phyloP scores from a whole-genome alignment of 1,140 invertebrate genomes.

The Brevipalpus yothersi region DNA sequence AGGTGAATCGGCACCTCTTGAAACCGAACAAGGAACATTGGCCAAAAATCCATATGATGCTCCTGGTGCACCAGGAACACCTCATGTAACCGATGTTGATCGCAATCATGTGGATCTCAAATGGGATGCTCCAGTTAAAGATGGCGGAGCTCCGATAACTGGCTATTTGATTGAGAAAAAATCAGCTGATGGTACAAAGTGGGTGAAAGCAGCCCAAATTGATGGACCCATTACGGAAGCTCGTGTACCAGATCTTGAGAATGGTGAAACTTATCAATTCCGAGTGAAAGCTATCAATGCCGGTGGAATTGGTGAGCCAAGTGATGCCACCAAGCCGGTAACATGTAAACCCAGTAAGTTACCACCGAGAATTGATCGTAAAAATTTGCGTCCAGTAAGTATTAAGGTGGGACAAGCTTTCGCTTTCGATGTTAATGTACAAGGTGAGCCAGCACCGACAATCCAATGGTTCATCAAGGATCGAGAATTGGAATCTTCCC shows the following conservation, averaged over 20 bases:
- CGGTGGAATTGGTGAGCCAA: slow-evolving; percentile 75
- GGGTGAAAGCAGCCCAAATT: slow-evolving; percentile 70
- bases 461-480: slow-evolving; percentile 63
- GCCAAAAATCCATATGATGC: slow-evolving; percentile 90
- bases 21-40: slow-evolving; percentile 62
- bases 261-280: slow-evolving; percentile 74
- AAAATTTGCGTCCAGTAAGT: slow-evolving; percentile 22
- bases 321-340: slow-evolving; percentile 53
- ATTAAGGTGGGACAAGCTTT: slow-evolving; percentile 58
- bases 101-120: slow-evolving; percentile 79
- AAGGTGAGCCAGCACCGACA: slow-evolving; percentile 61
- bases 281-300: slow-evolving; percentile 74
- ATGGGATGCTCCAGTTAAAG: slow-evolving; percentile 73
- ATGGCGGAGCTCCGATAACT: slow-evolving; percentile 73
- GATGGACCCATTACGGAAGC: slow-evolving; percentile 49
- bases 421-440: slow-evolving; percentile 69
- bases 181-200: slow-evolving; percentile 71
- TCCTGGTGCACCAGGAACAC: slow-evolving; percentile 71
- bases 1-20: slow-evolving; percentile 83
- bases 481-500: slow-evolving; percentile 16
- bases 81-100: slow-evolving; percentile 58
- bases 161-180: slow-evolving; percentile 76
- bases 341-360: slow-evolving; percentile 88
- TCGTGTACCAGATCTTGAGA: slow-evolving; percentile 61
- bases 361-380: slow-evolving; percentile 85